phyloP scores from a whole-genome alignment of 2,113 vertebrate species.

The Sinocyclocheilus anophthalmus region DNA sequence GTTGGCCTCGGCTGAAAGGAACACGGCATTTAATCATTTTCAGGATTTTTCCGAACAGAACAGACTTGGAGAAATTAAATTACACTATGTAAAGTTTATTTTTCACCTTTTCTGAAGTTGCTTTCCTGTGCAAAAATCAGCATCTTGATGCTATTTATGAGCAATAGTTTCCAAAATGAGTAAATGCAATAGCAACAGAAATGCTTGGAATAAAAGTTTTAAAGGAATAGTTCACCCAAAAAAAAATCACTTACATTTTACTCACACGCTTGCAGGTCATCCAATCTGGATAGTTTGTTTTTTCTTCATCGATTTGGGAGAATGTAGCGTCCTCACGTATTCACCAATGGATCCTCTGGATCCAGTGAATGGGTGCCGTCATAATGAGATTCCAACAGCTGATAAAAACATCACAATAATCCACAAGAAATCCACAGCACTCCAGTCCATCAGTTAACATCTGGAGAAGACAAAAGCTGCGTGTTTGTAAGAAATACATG shows the following conservation, averaged over 20 bases:
- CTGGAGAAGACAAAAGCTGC: not conserved
- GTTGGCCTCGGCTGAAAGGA: slow-evolving; percentile 19
- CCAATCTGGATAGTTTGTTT: not conserved
- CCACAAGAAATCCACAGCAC: not conserved
- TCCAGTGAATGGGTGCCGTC: not conserved
- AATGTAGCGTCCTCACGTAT: too few species aligned
- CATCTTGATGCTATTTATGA: not conserved
- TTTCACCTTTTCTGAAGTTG: not conserved
- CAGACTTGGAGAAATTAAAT: not conserved
- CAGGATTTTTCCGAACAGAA: not conserved
- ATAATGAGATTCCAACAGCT: not conserved
- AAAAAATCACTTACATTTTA: not conserved
- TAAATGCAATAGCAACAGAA: not conserved
- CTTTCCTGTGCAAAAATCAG: not conserved
- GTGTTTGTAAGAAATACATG: too few species aligned
- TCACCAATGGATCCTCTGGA: not conserved
- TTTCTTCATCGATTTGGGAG: not conserved
- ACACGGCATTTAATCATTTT: not conserved
- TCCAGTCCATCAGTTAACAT: not conserved
- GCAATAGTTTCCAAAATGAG: not conserved
- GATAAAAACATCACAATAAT: not conserved
- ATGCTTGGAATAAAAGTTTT: not conserved
- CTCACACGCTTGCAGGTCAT: not conserved
- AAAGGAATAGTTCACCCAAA: not conserved
- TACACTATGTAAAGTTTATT: not conserved